Evolutionary conservation across 2,113 vertebrate genomes (phyloP), one percentile per base, ranked within the genome.

Genomic region (Nothoprocta pentlandii): DNA sequence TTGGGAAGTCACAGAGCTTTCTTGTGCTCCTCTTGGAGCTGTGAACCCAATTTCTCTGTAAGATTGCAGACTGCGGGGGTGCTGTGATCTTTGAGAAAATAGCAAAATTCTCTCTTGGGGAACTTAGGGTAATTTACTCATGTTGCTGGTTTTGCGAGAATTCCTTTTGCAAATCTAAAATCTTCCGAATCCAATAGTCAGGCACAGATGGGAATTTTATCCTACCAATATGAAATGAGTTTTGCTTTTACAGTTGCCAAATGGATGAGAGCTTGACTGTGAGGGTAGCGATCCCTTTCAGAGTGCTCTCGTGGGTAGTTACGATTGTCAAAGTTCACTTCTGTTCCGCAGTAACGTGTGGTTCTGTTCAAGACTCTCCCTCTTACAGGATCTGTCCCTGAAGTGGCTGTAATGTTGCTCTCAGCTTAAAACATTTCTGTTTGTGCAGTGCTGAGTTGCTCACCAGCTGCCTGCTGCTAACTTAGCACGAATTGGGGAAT

Each of bases 181-280:
- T 54, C 39, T 30, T 79, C 32, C 25, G 41, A 30, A 73, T 15
- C 6, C 53, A 56, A 30, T 30, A 30, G 26, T 56, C 3, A 1
- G 0, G 0, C 23, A 3, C 32, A 23, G 41, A 30, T 0, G 0
- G 63, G 77, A 49, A 23, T 83, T 80, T 85, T 16, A 70, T 70
- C 36, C 0, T 0, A 34, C 42, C 34, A n/a, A 19, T 12, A 39
- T n/a, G n/a, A 79, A 83, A 73, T 42, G 12, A 90, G 13, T 41
- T 74, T 0, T 1, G 54, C 16, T 46, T 46, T 59, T 90, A 36
- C 20, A 80, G 44, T 3, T 5, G 63, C 28, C 80, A 75, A 84
- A 83, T 70, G 80, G 61, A 16, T 56, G 90, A 95, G 62, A 78
- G 53, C 82, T 91, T 95, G 87, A 86, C 92, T 92, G 71, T 90